These are phyloP conservation scores for Adelognathus sp. DNA, from an alignment of 2,888 invertebrate genomes.

Conservation along the genomic window DNA sequence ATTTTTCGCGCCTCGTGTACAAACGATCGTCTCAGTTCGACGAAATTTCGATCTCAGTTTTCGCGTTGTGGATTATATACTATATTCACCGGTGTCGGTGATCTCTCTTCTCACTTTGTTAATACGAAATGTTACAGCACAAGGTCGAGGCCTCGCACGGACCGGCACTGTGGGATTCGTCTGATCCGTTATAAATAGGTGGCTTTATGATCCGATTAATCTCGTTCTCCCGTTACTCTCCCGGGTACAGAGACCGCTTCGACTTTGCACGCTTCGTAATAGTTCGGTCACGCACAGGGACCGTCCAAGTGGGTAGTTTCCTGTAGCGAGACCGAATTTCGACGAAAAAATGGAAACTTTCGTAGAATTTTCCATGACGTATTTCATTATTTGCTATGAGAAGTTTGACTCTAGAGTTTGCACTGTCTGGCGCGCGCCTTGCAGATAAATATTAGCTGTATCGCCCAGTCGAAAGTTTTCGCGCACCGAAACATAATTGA, in stretches of 20 bases:
- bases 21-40: neutral
- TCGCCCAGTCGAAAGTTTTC: neutral
- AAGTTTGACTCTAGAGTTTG: neutral
- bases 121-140: neutral
- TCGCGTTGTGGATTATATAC: neutral
- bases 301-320: no score
- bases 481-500: neutral
- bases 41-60: slow-evolving; percentile 4
- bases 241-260: slow-evolving; percentile 17
- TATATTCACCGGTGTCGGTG: neutral
- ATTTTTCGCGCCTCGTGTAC: slow-evolving; percentile 5
- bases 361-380: neutral
- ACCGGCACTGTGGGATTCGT: slow-evolving; percentile 2
- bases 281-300: neutral
- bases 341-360: neutral
- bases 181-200: slow-evolving; percentile 43
- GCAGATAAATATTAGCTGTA: neutral
- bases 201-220: slow-evolving; percentile 59
- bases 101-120: slow-evolving; percentile 1
- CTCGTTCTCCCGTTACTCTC: slow-evolving; percentile 39
- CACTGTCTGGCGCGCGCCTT: neutral
- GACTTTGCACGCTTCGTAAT: neutral
- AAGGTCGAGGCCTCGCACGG: slow-evolving; percentile 31
- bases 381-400: neutral
- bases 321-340: no score